Conservation (phyloP, 2,888 invertebrate genomes). For the Synanthedon vespiformis region DNA sequence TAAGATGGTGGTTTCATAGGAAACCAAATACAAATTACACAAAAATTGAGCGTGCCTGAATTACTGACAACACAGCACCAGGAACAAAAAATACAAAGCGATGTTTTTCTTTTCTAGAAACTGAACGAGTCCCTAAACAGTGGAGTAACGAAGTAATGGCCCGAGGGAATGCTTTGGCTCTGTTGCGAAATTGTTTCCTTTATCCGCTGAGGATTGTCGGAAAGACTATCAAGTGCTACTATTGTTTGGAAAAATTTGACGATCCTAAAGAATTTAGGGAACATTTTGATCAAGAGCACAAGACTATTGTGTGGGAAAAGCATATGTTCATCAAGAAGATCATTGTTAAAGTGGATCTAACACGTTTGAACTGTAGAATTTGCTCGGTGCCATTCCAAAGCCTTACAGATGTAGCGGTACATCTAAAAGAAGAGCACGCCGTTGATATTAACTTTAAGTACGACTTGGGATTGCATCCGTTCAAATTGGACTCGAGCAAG, state of each 20-base stretch:
- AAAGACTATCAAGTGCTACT: constrained; percentile 45
- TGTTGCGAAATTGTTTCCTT: constrained; percentile 49
- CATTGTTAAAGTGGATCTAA: constrained; percentile 48
- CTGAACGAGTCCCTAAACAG: constrained; percentile 15
- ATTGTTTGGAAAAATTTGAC: constrained; percentile 45
- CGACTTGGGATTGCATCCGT: constrained; percentile 46
- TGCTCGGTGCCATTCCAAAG: constrained; percentile 27
- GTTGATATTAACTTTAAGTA: constrained; percentile 27
- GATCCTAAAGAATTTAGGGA: constrained; percentile 36
- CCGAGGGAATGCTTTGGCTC: constrained; percentile 50
- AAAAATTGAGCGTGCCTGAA: too few relatives aligned
- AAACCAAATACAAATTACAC: too few relatives aligned
- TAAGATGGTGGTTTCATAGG: too few relatives aligned
- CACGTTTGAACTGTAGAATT: constrained; percentile 37
- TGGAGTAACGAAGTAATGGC: constrained; percentile 17
- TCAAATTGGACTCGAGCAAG: constrained; percentile 35
- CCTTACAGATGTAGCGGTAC: constrained; percentile 32
- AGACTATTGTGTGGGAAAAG: background rate
- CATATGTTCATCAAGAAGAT: constrained; percentile 12
- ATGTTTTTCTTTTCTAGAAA: constrained; percentile 46
- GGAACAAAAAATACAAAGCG: too few relatives aligned
- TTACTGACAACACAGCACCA: too few relatives aligned
- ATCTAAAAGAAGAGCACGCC: constrained; percentile 29
- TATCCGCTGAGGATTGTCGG: constrained; percentile 53
- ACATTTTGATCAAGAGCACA: constrained; percentile 37